phyloP scores from a whole-genome alignment of 1,140 invertebrate genomes.

The Phocides pigmalion region DNA sequence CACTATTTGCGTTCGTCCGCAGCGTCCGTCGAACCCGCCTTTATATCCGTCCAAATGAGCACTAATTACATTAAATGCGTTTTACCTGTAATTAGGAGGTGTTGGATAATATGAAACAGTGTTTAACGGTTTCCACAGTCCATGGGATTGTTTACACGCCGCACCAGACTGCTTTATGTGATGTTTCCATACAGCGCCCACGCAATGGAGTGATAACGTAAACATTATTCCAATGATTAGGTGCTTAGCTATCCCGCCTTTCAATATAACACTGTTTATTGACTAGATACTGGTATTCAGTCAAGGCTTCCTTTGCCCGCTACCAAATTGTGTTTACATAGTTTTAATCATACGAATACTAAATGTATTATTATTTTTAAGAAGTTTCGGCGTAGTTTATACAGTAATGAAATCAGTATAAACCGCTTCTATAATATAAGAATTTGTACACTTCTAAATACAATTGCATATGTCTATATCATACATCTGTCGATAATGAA shows the following conservation, averaged over 20 bases:
- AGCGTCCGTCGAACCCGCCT: conserved; percentile 56
- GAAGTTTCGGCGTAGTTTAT: too few species aligned
- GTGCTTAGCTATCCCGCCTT: conserved; percentile 7
- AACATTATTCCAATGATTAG: conserved; percentile 23
- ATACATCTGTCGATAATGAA: too few species aligned
- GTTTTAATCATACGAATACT: too few species aligned
- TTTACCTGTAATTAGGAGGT: conserved; percentile 76
- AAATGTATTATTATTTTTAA: too few species aligned
- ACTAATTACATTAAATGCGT: conserved; percentile 74
- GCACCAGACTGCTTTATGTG: conserved; percentile 26
- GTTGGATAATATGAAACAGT: conserved; percentile 73
- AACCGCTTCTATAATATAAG: too few species aligned
- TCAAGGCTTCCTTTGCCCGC: conserved; percentile 7
- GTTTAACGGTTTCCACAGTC: conserved; percentile 44
- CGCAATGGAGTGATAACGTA: conserved; percentile 8
- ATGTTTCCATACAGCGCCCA: conserved; percentile 38
- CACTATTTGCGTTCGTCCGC: conserved; percentile 43
- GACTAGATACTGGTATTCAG: conserved; percentile 4
- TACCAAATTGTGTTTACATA: too few species aligned
- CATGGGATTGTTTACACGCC: conserved; percentile 36
- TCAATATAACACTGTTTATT: conserved; percentile 23
- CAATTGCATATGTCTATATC: too few species aligned
- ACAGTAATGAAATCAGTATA: too few species aligned
- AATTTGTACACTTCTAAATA: too few species aligned
- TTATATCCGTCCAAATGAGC: conserved; percentile 67